These are phyloP conservation scores for Philypnodon macrostomus DNA, from an alignment of 2,797 vertebrate species.

Conservation along the genomic window DNA sequence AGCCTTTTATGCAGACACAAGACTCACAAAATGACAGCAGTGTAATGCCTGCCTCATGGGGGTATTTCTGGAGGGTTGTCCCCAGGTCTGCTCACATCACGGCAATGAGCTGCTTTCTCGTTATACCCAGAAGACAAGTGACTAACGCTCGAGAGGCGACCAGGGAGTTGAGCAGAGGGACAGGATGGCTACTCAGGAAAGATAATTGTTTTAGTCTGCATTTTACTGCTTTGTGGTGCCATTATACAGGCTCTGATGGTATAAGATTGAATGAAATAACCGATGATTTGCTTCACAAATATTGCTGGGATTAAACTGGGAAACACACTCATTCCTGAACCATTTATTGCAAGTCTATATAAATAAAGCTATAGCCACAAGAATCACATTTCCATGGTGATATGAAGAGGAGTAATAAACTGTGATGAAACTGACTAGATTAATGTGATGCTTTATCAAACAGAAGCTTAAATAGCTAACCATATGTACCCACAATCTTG, in stretches of 20 bases:
- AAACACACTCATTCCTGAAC: too few relatives aligned
- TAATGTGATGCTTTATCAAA: too few relatives aligned
- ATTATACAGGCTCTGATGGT: not conserved
- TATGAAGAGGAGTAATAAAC: too few relatives aligned
- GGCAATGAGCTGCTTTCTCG: not conserved
- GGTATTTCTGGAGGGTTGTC: conserved; percentile 13
- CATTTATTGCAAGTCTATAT: too few relatives aligned
- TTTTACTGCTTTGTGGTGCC: not conserved
- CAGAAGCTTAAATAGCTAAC: too few relatives aligned
- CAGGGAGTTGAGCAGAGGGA: conserved; percentile 5
- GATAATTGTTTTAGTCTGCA: not conserved
- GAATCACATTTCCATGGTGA: too few relatives aligned
- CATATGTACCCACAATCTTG: too few relatives aligned
- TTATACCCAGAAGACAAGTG: conserved; percentile 5
- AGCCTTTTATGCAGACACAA: conserved; percentile 41
- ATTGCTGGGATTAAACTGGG: too few relatives aligned
- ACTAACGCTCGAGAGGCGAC: conserved; percentile 1
- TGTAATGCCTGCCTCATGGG: conserved; percentile 15
- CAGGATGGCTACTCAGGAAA: not conserved
- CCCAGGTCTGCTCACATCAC: conserved; percentile 6
- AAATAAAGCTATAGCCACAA: too few relatives aligned
- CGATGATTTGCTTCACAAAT: too few relatives aligned
- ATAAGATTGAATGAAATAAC: too few relatives aligned
- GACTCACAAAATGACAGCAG: conserved; percentile 14
- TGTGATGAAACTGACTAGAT: too few relatives aligned